Percentiles rank a stretch among this genome's conserved stretches.
Evolutionary conservation across 1,140 invertebrate genomes (phyloP).

Genomic region (Heliconius himera): DNA sequence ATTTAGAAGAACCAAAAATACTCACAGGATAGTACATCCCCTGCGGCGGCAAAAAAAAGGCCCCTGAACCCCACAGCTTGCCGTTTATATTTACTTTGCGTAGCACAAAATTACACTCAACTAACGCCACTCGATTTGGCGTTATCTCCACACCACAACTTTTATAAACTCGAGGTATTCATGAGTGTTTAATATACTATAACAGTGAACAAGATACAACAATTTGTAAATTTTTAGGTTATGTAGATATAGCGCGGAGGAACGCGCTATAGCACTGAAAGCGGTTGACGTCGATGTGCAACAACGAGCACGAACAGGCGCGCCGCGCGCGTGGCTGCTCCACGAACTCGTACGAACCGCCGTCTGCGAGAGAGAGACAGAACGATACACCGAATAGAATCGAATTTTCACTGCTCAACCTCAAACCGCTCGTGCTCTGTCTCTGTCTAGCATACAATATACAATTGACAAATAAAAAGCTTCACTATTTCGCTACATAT

Average conservation of each 20-base stretch:
- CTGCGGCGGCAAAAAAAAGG: conserved; percentile 95
- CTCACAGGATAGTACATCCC: conserved; percentile 96
- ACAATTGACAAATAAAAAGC: conserved; percentile 7
- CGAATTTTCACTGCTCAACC: conserved; percentile 29
- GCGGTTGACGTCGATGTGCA: conserved; percentile 79
- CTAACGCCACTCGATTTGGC: conserved; percentile 68
- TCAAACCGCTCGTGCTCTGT: conserved; percentile 26
- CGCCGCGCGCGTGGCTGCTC: conserved; percentile 72
- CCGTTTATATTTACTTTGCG: conserved; percentile 87
- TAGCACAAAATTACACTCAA: conserved; percentile 81
- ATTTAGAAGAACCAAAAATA: conserved; percentile 55
- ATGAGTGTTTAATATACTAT: conserved; percentile 73
- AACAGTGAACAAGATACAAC: conserved; percentile 62
- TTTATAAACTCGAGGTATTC: conserved; percentile 73
- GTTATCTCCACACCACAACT: conserved; percentile 74
- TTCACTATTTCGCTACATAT: neutral
- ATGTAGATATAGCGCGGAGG: conserved; percentile 76
- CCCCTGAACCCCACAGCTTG: conserved; percentile 96
- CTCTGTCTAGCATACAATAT: conserved; percentile 28
- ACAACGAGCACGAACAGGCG: conserved; percentile 72
- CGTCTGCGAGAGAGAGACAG: conserved; percentile 59
- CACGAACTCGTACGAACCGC: conserved; percentile 61
- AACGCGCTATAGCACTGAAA: conserved; percentile 79
- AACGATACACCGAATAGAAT: conserved; percentile 34
- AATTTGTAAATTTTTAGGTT: conserved; percentile 74